phyloP scores from a whole-genome alignment of 2,113 vertebrate species.

The Thermophis baileyi region DNA sequence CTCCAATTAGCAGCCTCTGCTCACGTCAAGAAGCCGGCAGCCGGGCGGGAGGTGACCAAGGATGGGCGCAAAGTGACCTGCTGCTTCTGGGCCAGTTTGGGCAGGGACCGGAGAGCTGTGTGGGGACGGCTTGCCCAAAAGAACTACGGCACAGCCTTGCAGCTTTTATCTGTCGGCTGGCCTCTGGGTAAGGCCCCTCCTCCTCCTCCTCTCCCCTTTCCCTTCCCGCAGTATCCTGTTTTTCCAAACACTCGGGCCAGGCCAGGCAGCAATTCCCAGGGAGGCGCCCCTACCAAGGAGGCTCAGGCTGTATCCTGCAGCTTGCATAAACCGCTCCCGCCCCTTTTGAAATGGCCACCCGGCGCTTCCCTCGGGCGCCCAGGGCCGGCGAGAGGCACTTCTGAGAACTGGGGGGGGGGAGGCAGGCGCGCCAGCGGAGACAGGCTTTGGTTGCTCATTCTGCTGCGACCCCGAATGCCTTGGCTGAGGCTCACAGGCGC shows the following conservation, averaged over 20 bases:
- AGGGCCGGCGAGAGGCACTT: not conserved
- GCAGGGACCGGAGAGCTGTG: not conserved
- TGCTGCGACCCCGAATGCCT: too few relatives aligned
- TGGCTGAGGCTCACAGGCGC: too few relatives aligned
- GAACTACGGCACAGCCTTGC: not conserved
- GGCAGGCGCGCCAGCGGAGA: too few relatives aligned
- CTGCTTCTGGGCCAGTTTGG: too few relatives aligned
- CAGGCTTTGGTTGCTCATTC: not conserved
- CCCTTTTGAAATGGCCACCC: not conserved
- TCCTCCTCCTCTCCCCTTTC: not conserved
- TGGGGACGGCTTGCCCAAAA: not conserved
- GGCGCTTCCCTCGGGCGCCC: not conserved
- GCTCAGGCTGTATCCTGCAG: not conserved
- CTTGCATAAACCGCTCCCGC: not conserved
- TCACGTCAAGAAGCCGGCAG: too few relatives aligned
- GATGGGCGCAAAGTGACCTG: too few relatives aligned
- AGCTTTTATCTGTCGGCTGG: not conserved
- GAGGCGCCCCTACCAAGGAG: not conserved
- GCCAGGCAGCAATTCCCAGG: not conserved
- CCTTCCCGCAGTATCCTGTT: not conserved
- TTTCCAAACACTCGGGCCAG: not conserved
- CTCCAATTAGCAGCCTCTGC: too few relatives aligned
- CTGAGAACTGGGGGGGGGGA: fast-evolving
- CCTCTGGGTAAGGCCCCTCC: not conserved
- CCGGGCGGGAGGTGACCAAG: too few relatives aligned